Evolutionary conservation across 1,140 invertebrate genomes (phyloP).

Genomic region (Trachymyrmex septentrionalis): DNA sequence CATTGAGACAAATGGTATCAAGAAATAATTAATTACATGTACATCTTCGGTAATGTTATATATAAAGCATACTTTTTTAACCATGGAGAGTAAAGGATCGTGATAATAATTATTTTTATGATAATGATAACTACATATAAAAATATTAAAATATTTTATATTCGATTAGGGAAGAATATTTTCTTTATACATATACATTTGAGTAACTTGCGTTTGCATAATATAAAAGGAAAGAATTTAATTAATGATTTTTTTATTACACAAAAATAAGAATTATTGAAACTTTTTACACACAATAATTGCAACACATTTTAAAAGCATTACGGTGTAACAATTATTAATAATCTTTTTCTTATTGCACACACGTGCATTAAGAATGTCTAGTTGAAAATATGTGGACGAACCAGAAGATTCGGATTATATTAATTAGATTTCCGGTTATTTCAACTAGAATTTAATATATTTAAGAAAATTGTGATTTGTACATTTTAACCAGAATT

Average conservation of each 20-base stretch:
- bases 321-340: background rate
- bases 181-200: background rate
- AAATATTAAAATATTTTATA: slow-evolving; percentile 14
- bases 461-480: too few species aligned
- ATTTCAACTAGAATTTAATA: too few species aligned
- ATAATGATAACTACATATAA: background rate
- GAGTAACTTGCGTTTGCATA: background rate
- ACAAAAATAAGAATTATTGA: background rate
- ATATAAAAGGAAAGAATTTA: background rate
- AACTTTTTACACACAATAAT: background rate
- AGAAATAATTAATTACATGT: background rate
- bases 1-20: background rate
- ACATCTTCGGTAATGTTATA: background rate
- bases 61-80: background rate
- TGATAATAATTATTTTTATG: background rate
- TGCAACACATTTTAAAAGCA: background rate
- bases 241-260: background rate
- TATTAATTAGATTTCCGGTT: too few species aligned
- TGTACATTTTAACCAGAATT: too few species aligned
- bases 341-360: background rate
- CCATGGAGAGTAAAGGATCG: background rate
- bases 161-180: background rate
- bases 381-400: too few species aligned
- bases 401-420: too few species aligned
- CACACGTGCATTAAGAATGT: too few species aligned